These are phyloP conservation scores for Atethmia centrago DNA, from an alignment of 2,888 invertebrate genomes.

Conservation along the genomic window DNA sequence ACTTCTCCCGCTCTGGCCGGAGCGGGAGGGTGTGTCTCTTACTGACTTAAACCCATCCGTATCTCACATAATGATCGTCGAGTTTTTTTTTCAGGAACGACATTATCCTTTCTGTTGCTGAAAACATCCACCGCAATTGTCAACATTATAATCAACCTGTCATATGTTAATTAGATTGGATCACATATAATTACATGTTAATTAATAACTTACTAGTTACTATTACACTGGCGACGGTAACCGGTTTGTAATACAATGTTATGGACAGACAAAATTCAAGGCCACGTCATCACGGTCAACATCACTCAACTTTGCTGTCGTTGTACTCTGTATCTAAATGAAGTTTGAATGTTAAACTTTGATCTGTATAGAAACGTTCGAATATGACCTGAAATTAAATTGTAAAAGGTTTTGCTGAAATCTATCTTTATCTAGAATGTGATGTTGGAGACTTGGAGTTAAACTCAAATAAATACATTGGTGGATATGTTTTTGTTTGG, in stretches of 20 bases:
- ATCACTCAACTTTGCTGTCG: constrained; percentile 33
- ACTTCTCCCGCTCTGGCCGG: no score
- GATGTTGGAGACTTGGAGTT: neutral
- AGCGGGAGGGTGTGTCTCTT: no score
- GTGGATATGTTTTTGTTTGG: constrained; percentile 14
- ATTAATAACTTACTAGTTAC: constrained; percentile 42
- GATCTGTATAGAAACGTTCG: constrained; percentile 5
- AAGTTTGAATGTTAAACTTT: constrained; percentile 1
- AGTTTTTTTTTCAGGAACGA: no score
- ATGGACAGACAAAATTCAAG: constrained; percentile 37
- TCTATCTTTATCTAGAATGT: neutral
- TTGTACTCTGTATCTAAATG: constrained; percentile 22
- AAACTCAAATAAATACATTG: neutral
- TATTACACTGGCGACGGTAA: constrained; percentile 36
- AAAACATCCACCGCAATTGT: neutral
- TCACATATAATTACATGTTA: constrained; percentile 41
- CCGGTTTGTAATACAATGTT: constrained; percentile 52
- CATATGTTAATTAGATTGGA: constrained; percentile 45
- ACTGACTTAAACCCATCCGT: no score
- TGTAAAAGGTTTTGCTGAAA: neutral
- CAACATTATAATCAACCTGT: constrained; percentile 31
- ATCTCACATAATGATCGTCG: neutral
- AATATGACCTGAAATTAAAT: neutral
- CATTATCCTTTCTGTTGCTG: neutral
- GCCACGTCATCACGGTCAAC: constrained; percentile 30